Conservation (phyloP, 2,113 vertebrate species). For the Heterotilapia buettikoferi region DNA sequence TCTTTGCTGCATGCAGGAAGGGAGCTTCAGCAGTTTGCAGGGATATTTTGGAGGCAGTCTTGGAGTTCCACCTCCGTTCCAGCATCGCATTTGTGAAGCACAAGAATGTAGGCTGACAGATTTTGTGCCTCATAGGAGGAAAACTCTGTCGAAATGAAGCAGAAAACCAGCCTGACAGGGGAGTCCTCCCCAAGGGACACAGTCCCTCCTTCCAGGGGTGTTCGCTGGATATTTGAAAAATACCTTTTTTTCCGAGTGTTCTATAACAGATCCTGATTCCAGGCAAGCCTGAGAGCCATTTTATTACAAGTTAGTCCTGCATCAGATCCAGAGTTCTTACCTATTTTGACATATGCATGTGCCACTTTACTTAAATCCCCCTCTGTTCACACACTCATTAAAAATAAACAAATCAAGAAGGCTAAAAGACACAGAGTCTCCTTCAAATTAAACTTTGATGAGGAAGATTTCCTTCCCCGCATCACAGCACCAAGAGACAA, state of each 20-base stretch:
- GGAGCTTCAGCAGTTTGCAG: background rate
- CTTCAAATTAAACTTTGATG: background rate
- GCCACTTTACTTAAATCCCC: background rate
- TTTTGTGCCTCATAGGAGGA: background rate
- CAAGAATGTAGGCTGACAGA: conserved; percentile 5
- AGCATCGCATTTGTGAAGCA: background rate
- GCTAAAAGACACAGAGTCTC: background rate
- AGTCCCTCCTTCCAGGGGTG: background rate
- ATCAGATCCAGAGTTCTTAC: background rate
- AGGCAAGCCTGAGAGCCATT: background rate
- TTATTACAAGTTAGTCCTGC: background rate
- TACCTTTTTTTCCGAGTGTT: background rate
- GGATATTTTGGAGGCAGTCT: background rate
- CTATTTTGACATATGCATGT: background rate
- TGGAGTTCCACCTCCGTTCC: background rate
- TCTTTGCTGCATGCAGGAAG: background rate
- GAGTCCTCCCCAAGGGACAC: background rate
- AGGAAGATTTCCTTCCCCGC: fast-evolving
- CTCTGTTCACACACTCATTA: background rate
- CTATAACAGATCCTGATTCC: background rate
- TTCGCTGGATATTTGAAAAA: background rate
- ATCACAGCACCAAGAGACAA: background rate
- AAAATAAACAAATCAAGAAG: background rate
- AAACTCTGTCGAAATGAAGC: conserved; percentile 18
- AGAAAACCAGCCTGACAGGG: conserved; percentile 14